phyloP scores from a whole-genome alignment of 2,113 vertebrate species.

The Platysteira castanea region DNA sequence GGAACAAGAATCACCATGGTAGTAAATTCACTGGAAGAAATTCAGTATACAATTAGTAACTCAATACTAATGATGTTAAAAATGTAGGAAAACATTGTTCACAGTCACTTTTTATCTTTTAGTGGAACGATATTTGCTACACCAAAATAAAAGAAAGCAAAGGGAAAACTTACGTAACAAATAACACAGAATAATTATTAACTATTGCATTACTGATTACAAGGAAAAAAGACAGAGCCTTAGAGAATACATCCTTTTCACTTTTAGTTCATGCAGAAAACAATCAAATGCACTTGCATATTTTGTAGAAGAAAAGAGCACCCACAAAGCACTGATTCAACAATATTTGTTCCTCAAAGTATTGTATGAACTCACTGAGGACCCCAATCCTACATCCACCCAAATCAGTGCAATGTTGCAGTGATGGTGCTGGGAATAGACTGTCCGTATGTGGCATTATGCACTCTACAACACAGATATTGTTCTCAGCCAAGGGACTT shows the following conservation, averaged over 20 bases:
- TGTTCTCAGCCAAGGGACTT: not conserved
- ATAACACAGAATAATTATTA: not conserved
- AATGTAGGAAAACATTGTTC: not conserved
- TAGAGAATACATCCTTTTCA: not conserved
- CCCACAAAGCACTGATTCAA: not conserved
- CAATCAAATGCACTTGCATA: not conserved
- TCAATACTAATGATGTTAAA: not conserved
- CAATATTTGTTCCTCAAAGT: not conserved
- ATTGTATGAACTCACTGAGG: not conserved
- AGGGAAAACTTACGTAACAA: not conserved
- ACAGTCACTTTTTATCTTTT: not conserved
- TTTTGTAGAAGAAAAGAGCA: not conserved
- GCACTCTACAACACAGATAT: not conserved
- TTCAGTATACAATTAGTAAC: not conserved
- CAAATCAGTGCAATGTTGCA: not conserved
- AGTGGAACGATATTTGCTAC: not conserved
- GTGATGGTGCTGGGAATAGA: not conserved
- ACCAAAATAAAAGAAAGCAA: not conserved
- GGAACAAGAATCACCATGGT: not conserved
- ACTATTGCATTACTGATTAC: not conserved
- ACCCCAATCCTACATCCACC: fast-evolving
- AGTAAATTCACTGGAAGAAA: not conserved
- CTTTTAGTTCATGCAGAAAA: not conserved
- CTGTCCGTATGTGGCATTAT: not conserved
- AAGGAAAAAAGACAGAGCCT: not conserved